Conservation (phyloP, 1,140 invertebrate genomes). For the Anadara kagoshimensis region DNA sequence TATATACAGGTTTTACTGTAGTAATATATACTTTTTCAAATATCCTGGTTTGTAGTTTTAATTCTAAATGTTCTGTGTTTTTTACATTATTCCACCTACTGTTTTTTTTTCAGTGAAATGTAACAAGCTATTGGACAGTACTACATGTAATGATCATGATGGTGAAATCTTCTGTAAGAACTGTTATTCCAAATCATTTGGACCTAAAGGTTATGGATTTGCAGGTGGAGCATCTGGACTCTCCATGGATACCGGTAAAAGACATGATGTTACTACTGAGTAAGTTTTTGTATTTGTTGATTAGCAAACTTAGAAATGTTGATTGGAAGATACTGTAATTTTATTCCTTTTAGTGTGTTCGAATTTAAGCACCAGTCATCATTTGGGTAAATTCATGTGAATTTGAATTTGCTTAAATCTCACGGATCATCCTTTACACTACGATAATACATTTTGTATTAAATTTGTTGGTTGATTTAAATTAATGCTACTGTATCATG, state of each 20-base stretch:
- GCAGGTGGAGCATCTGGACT: slow-evolving; percentile 90
- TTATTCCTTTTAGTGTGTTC: too few relatives aligned
- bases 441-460: too few relatives aligned
- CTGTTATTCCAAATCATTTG: slow-evolving; percentile 93
- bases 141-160: slow-evolving; percentile 94
- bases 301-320: not conserved
- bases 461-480: too few relatives aligned
- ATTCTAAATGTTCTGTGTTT: not conserved
- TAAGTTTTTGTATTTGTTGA: slow-evolving; percentile 18
- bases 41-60: too few relatives aligned
- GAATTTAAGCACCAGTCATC: too few relatives aligned
- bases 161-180: slow-evolving; percentile 95
- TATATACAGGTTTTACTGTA: too few relatives aligned
- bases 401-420: too few relatives aligned
- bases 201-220: slow-evolving; percentile 89
- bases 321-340: too few relatives aligned
- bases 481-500: too few relatives aligned
- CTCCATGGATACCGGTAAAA: slow-evolving; percentile 82
- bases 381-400: too few relatives aligned
- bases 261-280: slow-evolving; percentile 41
- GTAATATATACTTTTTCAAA: too few relatives aligned
- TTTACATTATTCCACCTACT: not conserved
- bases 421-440: too few relatives aligned
- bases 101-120: slow-evolving; percentile 78
- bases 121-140: slow-evolving; percentile 93